These are phyloP conservation scores for Meteorus colon DNA, from an alignment of 2,888 invertebrate genomes.

Conservation along the genomic window DNA sequence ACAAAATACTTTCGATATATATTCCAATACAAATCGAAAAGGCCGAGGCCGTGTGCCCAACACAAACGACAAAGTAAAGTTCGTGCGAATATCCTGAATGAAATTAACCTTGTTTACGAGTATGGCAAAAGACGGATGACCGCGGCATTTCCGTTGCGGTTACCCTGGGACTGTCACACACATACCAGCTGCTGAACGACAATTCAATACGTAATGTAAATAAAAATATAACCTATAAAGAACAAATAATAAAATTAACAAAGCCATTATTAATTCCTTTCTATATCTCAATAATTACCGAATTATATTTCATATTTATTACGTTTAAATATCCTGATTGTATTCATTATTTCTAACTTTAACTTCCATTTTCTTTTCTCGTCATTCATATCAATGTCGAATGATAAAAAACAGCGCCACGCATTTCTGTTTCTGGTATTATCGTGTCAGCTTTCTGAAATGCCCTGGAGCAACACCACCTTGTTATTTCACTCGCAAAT, in stretches of 20 bases:
- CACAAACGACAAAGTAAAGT: constrained; percentile 9
- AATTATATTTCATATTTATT: not conserved
- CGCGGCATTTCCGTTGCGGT: constrained; percentile 53
- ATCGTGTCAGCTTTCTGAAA: constrained; percentile 4
- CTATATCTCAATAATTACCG: no score
- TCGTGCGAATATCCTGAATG: constrained; percentile 50
- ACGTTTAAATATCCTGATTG: not conserved
- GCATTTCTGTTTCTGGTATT: not conserved
- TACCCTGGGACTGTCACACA: not conserved
- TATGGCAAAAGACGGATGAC: constrained; percentile 50
- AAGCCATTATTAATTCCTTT: no score
- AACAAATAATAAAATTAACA: not conserved
- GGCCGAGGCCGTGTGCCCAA: constrained; percentile 10
- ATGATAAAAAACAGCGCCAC: not conserved
- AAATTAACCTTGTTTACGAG: constrained; percentile 54
- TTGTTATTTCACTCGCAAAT: constrained; percentile 16
- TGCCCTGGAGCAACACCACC: not conserved
- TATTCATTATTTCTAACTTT: not conserved
- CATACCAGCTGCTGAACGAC: not conserved
- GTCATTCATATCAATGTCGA: not conserved
- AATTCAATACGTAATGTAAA: not conserved
- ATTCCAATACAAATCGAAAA: constrained; percentile 23
- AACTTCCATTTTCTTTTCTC: not conserved
- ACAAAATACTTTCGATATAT: constrained; percentile 14
- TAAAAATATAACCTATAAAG: not conserved